Conservation (phyloP, 2,888 invertebrate species). For the Mongoloraphidia duomilia region DNA sequence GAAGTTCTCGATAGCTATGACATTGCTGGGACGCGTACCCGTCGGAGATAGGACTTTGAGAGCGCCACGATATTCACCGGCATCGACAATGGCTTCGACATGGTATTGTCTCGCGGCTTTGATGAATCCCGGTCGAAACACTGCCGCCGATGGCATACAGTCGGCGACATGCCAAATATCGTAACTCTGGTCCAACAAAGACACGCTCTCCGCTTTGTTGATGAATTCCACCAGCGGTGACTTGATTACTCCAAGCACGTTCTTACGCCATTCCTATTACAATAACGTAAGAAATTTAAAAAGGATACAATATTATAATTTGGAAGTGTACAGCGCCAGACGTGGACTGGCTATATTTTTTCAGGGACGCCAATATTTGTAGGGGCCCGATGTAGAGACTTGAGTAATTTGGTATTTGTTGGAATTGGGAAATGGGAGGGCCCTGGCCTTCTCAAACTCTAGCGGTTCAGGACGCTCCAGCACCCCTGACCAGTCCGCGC, state of each 20-base stretch:
- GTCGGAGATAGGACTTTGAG: neutral
- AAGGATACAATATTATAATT: neutral
- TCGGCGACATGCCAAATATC: neutral
- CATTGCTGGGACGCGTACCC: neutral
- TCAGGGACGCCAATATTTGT: no score
- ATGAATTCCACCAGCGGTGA: conserved; percentile 20
- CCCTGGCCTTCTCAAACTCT: no score
- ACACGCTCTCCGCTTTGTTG: conserved; percentile 12
- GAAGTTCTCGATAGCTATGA: neutral
- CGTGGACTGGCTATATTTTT: no score
- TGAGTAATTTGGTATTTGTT: no score
- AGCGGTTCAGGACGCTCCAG: no score
- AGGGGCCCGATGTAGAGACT: no score
- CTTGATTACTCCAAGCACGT: conserved; percentile 22
- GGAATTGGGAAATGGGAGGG: no score
- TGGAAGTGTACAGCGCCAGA: no score
- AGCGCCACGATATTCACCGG: conserved; percentile 1
- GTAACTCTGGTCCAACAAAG: neutral
- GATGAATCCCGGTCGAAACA: neutral
- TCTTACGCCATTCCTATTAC: conserved; percentile 25
- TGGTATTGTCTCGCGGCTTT: neutral
- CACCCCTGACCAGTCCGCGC: no score
- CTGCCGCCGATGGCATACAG: neutral
- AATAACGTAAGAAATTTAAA: conserved; percentile 1
- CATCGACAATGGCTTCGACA: neutral